Conservation (phyloP, 2,888 invertebrate species). For the Chalcosyrphus nemorum region DNA sequence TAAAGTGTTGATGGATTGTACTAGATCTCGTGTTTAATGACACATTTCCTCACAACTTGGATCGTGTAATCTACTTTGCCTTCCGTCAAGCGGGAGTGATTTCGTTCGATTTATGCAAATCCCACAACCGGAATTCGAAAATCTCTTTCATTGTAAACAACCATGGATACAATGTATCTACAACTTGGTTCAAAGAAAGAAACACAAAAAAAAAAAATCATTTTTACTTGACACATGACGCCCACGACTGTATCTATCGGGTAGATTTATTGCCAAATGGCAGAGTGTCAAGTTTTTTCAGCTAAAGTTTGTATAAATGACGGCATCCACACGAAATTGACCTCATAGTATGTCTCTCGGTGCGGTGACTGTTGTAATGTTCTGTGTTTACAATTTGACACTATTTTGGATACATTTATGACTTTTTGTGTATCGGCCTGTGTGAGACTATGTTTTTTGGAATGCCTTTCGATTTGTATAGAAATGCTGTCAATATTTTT, state of each 20-base stretch:
- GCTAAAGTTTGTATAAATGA: constrained; percentile 18
- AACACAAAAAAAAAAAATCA: constrained; percentile 18
- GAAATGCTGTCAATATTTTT: neutral
- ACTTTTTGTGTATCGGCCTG: neutral
- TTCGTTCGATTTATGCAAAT: neutral
- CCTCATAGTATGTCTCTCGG: neutral
- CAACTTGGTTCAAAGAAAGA: neutral
- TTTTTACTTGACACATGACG: constrained; percentile 60
- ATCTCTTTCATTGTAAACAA: constrained; percentile 31
- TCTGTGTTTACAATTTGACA: constrained; percentile 2
- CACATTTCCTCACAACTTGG: constrained; percentile 18
- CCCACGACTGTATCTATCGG: constrained; percentile 53
- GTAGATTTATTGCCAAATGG: constrained; percentile 67
- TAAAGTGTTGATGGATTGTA: neutral
- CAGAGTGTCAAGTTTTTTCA: constrained; percentile 52
- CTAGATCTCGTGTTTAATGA: no score
- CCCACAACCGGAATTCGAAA: constrained; percentile 54
- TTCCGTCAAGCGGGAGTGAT: neutral
- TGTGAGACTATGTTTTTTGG: neutral
- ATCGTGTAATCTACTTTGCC: constrained; percentile 37
- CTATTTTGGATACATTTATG: neutral
- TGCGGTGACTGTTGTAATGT: neutral
- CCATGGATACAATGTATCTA: constrained; percentile 10
- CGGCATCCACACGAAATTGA: constrained; percentile 39
- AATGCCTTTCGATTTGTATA: neutral